Evolutionary conservation across 2,113 vertebrate genomes (phyloP).

Genomic region (Myiozetetes cayanensis): DNA sequence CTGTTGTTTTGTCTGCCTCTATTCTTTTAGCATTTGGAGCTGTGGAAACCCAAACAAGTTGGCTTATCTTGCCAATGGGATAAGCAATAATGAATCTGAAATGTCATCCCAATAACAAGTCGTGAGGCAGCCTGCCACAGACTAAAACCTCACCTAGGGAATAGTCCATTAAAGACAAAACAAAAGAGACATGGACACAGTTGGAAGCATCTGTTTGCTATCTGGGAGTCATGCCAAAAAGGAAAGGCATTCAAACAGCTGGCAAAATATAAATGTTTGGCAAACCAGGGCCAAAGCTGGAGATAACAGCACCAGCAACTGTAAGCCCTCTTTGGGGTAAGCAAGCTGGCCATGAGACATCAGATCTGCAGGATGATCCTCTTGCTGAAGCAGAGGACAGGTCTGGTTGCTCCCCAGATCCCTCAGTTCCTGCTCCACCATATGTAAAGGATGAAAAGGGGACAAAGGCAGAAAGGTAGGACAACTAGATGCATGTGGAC

Average conservation of each 20-base stretch:
- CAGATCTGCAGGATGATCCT: not conserved
- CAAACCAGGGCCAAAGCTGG: not conserved
- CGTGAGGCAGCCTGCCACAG: constrained; percentile 8
- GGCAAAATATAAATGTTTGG: constrained; percentile 43
- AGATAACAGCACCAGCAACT: not conserved
- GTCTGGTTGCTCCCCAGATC: not conserved
- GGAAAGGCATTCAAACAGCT: constrained; percentile 37
- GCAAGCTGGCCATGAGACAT: not conserved
- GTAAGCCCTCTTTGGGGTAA: not conserved
- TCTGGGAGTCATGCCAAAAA: constrained; percentile 1
- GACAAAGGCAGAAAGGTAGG: not conserved
- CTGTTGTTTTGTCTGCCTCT: constrained; percentile 8
- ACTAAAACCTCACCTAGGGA: constrained; percentile 29
- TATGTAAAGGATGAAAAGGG: not conserved
- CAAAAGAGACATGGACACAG: constrained; percentile 31
- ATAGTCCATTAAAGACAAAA: constrained; percentile 35
- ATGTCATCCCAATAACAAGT: constrained; percentile 59
- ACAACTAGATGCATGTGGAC: not conserved
- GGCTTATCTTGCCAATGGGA: constrained; percentile 9
- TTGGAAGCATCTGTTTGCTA: constrained; percentile 45
- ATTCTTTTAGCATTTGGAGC: constrained; percentile 5
- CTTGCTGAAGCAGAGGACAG: not conserved
- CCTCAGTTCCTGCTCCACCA: not conserved
- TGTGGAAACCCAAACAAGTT: not conserved
- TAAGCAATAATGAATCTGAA: constrained; percentile 8